Evolutionary conservation across 2,113 vertebrate species (phyloP), one percentile per base, ranked within the genome.

Genomic region (Corvus cornix): DNA sequence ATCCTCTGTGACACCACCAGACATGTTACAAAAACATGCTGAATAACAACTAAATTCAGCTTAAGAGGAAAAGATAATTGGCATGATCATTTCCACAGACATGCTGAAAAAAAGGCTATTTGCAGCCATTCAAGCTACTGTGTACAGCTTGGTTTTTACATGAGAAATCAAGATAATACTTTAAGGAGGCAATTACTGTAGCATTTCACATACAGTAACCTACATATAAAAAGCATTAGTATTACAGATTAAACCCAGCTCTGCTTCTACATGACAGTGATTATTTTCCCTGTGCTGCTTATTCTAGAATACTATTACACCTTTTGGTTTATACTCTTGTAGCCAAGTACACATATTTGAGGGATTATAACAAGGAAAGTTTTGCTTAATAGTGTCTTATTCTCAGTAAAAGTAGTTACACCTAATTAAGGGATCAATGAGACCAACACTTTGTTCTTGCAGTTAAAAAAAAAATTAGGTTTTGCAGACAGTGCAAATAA

Each of bases 1-100:
- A 94, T 92, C 89, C 52, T 91, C 80, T 72, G 80, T 81, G 80
- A 92, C 83, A 95, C 77, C 73, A 81, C 44, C 44, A 96, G 95
- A 87, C 55, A 14, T 16, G 30, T 35, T 86, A 59, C 48, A 75
- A 92, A 95, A 95, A 92, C 67, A 63, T 63, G 52, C 35, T 81
- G 93, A 94, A 94, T 84, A 96, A 93, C 86, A 95, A 89, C 52
- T 96, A 93, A 97, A 95, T 84, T 95, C 91, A 87, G 55, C 84
- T 95, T 92, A 95, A 93, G 64, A 93, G 76, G 27, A 84, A 79
- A 81, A 95, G 60, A 70, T 90, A 92, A 95, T 92, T 89, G 83
- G 27, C 46, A 55, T 39, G 80, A 89, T 91, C 44, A 27, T 51
- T 89, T 88, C 66, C 81, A 64, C 83, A 87, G 89, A 46, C 19